These are phyloP conservation scores for Junco hyemalis DNA, from an alignment of 2,113 vertebrate species.

Conservation along the genomic window DNA sequence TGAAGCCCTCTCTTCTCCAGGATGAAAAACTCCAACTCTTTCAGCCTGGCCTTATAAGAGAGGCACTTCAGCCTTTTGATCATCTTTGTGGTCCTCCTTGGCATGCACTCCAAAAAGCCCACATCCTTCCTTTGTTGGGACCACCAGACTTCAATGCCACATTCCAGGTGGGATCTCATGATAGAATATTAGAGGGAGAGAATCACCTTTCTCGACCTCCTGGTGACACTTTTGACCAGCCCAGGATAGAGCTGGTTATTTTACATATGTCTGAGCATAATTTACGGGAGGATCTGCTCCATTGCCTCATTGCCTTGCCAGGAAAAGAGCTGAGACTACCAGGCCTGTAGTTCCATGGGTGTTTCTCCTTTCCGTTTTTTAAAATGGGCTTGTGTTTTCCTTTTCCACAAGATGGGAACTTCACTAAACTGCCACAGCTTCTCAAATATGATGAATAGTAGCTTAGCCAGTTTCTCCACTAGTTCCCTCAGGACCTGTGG, in stretches of 20 bases:
- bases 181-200: neutral
- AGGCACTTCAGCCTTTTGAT: neutral
- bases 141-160: neutral
- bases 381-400: neutral
- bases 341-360: neutral
- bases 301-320: neutral
- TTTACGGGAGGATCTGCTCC: neutral
- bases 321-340: neutral
- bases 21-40: neutral
- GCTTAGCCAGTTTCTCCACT: neutral
- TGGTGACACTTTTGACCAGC: neutral
- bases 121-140: neutral
- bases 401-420: neutral
- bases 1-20: neutral
- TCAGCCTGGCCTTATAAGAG: neutral
- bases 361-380: neutral
- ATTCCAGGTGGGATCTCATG: neutral
- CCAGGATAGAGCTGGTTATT: neutral
- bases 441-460: neutral
- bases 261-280: too few relatives aligned
- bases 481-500: neutral
- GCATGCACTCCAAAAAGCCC: neutral
- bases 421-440: neutral
- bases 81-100: neutral
- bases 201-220: fast-evolving